These are phyloP conservation scores for Montifringilla adamsi DNA, from an alignment of 2,113 vertebrate species.

Conservation along the genomic window DNA sequence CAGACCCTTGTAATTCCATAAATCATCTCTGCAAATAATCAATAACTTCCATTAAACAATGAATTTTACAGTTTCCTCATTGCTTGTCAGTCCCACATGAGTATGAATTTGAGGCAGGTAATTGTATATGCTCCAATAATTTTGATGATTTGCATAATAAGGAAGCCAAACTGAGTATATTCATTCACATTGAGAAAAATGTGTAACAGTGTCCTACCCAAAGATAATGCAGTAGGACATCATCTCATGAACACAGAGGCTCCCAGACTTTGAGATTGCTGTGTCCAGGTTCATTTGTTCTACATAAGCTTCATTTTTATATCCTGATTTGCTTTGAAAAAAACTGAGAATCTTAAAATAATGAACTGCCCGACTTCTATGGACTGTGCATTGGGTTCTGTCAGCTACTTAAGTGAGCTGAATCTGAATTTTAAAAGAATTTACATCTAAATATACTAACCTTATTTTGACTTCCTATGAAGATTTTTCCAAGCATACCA, in stretches of 20 bases:
- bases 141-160: constrained; percentile 21
- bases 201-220: not conserved
- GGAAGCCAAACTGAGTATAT: not conserved
- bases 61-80: constrained; percentile 2
- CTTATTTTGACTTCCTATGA: not conserved
- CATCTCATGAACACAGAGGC: not conserved
- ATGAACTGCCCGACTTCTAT: not conserved
- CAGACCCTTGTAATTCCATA: constrained; percentile 57
- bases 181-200: not conserved
- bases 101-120: not conserved
- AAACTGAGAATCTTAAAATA: not conserved
- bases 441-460: not conserved
- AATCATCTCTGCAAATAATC: constrained; percentile 48
- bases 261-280: not conserved
- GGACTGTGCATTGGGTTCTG: not conserved
- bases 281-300: not conserved
- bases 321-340: not conserved
- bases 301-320: not conserved
- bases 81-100: not conserved
- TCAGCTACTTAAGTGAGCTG: not conserved
- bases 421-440: not conserved
- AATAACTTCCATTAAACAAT: constrained; percentile 18
- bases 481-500: not conserved
- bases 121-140: not conserved
- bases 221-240: not conserved